Evolutionary conservation across 92 coral and sea anemone genomes (phyloP).

Genomic region (Pocillopora grandis): DNA sequence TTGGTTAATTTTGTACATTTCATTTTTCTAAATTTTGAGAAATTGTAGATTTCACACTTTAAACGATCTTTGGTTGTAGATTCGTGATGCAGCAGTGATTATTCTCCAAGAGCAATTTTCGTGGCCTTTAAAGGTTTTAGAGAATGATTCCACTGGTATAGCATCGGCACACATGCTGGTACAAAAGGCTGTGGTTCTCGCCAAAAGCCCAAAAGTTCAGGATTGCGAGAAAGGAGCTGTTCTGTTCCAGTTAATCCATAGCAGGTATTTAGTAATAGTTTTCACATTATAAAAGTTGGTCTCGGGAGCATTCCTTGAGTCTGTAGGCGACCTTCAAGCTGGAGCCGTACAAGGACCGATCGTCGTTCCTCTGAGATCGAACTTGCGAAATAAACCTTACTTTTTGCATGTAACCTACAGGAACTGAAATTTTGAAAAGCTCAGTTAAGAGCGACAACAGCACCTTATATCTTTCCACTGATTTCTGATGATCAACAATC

Average conservation of each 20-base stretch:
- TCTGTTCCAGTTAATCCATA: slow-evolving; percentile 56
- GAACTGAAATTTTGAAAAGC: no score
- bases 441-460: no score
- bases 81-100: slow-evolving; percentile 67
- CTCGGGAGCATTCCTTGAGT: not conserved
- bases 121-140: slow-evolving; percentile 34
- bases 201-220: slow-evolving; percentile 67
- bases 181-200: slow-evolving; percentile 43
- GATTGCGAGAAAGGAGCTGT: slow-evolving; percentile 75
- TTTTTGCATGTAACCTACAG: no score
- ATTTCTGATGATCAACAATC: no score
- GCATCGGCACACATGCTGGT: slow-evolving; percentile 31
- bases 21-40: not conserved
- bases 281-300: not conserved
- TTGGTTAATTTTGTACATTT: not conserved
- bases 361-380: no score
- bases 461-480: no score
- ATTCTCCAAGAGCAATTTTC: slow-evolving; percentile 68
- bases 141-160: slow-evolving; percentile 28
- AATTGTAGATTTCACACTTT: no score
- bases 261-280: slow-evolving; percentile 40
- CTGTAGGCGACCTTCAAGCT: no score
- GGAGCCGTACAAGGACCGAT: no score
- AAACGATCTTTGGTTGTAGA: slow-evolving; percentile 25
- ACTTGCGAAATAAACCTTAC: no score